Conservation (phyloP, 2,113 vertebrate genomes). For the Tyto alba region DNA sequence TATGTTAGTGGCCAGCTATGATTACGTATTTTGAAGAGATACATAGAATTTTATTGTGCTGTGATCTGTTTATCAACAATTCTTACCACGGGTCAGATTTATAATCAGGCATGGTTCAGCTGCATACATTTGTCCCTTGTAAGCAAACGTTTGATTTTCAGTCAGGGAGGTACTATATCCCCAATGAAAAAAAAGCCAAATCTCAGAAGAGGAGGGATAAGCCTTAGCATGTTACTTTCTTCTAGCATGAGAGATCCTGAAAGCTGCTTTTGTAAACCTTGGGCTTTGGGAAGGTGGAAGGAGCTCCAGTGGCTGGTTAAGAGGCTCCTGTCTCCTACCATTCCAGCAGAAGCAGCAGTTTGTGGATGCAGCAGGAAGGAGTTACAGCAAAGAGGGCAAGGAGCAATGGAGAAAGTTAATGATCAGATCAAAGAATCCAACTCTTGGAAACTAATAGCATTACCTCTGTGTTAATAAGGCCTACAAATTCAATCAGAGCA, state of each 20-base stretch:
- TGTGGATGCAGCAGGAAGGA: not conserved
- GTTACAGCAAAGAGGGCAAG: not conserved
- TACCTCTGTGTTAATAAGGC: not conserved
- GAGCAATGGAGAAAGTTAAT: conserved; percentile 8
- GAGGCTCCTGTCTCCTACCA: not conserved
- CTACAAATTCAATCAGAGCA: conserved; percentile 22
- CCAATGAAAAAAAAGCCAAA: not conserved
- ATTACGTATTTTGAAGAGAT: not conserved
- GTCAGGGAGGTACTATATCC: not conserved
- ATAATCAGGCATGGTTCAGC: not conserved
- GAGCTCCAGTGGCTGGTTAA: not conserved
- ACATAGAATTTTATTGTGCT: not conserved
- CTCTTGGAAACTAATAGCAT: not conserved
- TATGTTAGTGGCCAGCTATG: not conserved
- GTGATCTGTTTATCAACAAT: not conserved
- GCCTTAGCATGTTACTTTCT: not conserved
- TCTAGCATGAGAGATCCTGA: not conserved
- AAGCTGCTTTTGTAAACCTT: not conserved
- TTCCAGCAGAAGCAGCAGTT: not conserved
- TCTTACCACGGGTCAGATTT: not conserved
- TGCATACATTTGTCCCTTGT: not conserved
- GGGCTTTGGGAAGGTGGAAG: not conserved
- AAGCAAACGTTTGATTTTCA: not conserved
- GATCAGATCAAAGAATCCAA: not conserved
- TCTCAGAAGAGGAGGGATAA: not conserved